Evolutionary conservation across 1,140 invertebrate genomes (phyloP).

Genomic region (Gryllus bimaculatus): DNA sequence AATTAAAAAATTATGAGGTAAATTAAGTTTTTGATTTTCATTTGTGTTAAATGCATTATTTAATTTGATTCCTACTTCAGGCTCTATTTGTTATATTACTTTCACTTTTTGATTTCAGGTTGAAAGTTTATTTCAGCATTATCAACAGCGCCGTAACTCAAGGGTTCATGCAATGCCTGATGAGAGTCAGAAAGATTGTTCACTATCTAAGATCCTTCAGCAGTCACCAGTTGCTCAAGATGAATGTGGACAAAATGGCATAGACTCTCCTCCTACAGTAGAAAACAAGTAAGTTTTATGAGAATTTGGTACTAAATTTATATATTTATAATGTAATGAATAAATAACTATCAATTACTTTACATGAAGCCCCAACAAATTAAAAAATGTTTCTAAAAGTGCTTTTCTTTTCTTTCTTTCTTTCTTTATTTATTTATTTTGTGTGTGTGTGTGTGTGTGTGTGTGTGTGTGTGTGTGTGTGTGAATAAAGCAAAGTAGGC

Average conservation of each 20-base stretch:
- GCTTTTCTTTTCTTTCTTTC: too few relatives aligned
- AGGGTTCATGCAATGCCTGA: conserved; percentile 11
- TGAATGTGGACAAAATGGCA: not conserved
- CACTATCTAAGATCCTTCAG: not conserved
- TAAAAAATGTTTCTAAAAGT: too few relatives aligned
- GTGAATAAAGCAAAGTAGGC: too few relatives aligned
- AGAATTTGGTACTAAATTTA: not conserved
- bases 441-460: too few relatives aligned
- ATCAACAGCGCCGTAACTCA: conserved; percentile 32
- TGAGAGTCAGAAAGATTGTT: conserved; percentile 2
- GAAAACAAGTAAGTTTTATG: conserved; percentile 9
- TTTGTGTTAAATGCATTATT: not conserved
- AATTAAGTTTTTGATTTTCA: conserved; percentile 15
- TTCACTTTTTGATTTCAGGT: conserved; percentile 27
- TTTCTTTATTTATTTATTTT: too few relatives aligned
- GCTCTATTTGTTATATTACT: not conserved
- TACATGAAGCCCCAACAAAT: too few relatives aligned
- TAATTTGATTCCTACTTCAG: not conserved
- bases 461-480: too few relatives aligned
- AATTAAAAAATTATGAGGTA: conserved; percentile 41
- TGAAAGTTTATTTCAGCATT: conserved; percentile 34
- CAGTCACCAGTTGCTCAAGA: not conserved
- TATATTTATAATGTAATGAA: too few relatives aligned
- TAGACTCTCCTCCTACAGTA: not conserved
- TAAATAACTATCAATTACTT: too few relatives aligned